Evolutionary conservation across 2,888 invertebrate species (phyloP), one percentile per base, ranked within the genome.

Genomic region (Zaprionus lineosus): DNA sequence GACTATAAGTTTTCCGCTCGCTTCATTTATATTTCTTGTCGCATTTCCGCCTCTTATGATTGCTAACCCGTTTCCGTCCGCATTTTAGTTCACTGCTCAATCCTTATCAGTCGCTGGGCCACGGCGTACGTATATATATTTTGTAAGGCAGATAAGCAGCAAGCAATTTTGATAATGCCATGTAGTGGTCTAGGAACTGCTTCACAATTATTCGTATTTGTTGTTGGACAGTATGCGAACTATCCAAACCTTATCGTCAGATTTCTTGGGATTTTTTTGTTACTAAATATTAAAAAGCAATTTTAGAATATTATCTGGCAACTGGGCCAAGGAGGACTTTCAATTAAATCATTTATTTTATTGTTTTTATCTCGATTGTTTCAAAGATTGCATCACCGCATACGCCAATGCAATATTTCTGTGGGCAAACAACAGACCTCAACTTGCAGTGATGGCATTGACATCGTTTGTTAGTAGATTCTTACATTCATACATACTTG

Each of bases 11-110:
- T 31, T 34, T 7, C 6, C 39, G n/a, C 24, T 21, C 18, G 1
- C 14, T 16, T 12, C 39, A 3, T n/a, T 37, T 16, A 1, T 40
- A 2, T 56, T 52, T 56, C 14, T 28, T 48, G 65, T 51, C 69
- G 65, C 59, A 69, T 71, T 71, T 71, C 70, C 70, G 66, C 29
- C 29, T 29, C 41, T 26, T 39, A 12, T 36, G 21, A 12, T 46
- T 24, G 18, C 21, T n/a, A n/a, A 18, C 21, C 21, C 26, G 55
- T n/a, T 69, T 69, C 60, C 70, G 64, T 39, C 50, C 43, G 50
- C 31, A 6, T 5, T 14, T 26, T 9, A 39, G 5, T 14, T 19
- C 26, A 50, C 28, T 26, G 29, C 15, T 40, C 19, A 52, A 59
- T 52, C 36, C 48, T 69, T 69, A 69, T 69, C 69, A 53, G 28